Evolutionary conservation across 2,797 vertebrate species (phyloP).

Genomic region (Tapera naevia): DNA sequence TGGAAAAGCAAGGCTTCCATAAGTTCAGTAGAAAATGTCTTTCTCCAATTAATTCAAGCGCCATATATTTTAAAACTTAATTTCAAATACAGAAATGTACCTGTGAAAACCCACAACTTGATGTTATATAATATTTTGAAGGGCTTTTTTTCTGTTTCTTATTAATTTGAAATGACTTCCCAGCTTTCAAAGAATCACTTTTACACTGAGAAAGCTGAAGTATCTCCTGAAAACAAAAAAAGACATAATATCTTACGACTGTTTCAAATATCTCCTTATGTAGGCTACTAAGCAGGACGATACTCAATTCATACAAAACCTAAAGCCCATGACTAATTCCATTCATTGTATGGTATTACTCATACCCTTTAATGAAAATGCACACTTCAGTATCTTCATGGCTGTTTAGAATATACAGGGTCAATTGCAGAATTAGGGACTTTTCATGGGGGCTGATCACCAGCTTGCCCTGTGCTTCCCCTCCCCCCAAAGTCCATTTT

Average conservation of each 20-base stretch:
- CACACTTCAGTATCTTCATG: neutral
- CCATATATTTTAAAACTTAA: slow-evolving; percentile 15
- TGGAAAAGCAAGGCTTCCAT: slow-evolving; percentile 15
- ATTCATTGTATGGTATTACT: slow-evolving; percentile 18
- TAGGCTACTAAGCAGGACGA: neutral
- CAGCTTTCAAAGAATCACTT: slow-evolving; percentile 39
- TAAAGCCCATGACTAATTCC: slow-evolving; percentile 31
- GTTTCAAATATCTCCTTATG: neutral
- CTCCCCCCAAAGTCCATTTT: neutral
- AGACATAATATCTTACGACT: neutral
- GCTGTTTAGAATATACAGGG: neutral
- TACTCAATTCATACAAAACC: slow-evolving; percentile 12
- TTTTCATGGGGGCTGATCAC: slow-evolving; percentile 2
- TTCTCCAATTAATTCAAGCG: slow-evolving; percentile 60
- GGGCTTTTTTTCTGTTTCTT: neutral
- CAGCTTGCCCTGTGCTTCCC: neutral
- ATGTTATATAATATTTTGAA: slow-evolving; percentile 37
- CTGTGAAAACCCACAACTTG: slow-evolving; percentile 27
- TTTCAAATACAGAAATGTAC: slow-evolving; percentile 38
- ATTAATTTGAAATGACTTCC: neutral
- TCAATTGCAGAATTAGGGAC: slow-evolving; percentile 23
- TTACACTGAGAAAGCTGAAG: neutral
- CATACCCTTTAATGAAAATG: neutral
- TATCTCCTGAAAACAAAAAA: neutral
- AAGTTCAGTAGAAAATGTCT: slow-evolving; percentile 35